A percentile compares a stretch with the other conserved stretches of the same genome.
Conservation (phyloP, 2,888 invertebrate species). For the Zeuzera pyrina region DNA sequence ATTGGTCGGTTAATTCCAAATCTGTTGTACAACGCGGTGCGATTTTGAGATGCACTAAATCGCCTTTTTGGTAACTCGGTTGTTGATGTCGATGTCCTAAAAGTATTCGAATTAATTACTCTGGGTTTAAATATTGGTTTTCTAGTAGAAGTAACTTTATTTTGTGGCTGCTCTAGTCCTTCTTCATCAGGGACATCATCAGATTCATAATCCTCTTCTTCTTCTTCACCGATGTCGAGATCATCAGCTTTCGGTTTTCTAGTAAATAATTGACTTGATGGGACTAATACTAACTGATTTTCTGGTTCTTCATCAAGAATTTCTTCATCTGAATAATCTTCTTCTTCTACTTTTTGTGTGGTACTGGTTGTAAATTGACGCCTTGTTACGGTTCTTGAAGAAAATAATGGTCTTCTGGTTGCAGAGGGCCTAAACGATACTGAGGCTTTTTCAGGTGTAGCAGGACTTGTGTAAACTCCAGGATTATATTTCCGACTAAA, state of each 20-base stretch:
- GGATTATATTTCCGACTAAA: slow-evolving; percentile 65
- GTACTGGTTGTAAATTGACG: slow-evolving; percentile 51
- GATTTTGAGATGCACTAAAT: slow-evolving; percentile 34
- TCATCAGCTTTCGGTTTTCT: slow-evolving; percentile 41
- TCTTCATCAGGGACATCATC: too few relatives aligned
- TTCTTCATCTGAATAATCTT: slow-evolving; percentile 35
- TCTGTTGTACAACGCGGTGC: slow-evolving; percentile 40
- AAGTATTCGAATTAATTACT: slow-evolving; percentile 54
- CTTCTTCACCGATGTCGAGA: slow-evolving; percentile 22
- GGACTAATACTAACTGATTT: slow-evolving; percentile 54
- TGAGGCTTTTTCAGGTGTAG: slow-evolving; percentile 40
- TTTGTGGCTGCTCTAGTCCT: slow-evolving; percentile 16
- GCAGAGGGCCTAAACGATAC: slow-evolving; percentile 35
- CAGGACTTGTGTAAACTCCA: slow-evolving; percentile 60
- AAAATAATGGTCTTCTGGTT: slow-evolving; percentile 46
- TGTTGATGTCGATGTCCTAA: slow-evolving; percentile 53
- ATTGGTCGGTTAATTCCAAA: slow-evolving; percentile 38
- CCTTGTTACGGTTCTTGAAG: slow-evolving; percentile 45
- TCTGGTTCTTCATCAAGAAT: slow-evolving; percentile 49
- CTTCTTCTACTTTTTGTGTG: slow-evolving; percentile 55
- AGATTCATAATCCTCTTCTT: slow-evolving; percentile 17
- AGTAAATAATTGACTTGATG: slow-evolving; percentile 54
- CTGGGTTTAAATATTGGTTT: slow-evolving; percentile 46
- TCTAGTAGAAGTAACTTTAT: slow-evolving; percentile 32
- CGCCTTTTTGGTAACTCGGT: slow-evolving; percentile 51